Evolutionary conservation across 2,113 vertebrate genomes (phyloP), one percentile per base, ranked within the genome.

Genomic region (Eolophus roseicapilla): DNA sequence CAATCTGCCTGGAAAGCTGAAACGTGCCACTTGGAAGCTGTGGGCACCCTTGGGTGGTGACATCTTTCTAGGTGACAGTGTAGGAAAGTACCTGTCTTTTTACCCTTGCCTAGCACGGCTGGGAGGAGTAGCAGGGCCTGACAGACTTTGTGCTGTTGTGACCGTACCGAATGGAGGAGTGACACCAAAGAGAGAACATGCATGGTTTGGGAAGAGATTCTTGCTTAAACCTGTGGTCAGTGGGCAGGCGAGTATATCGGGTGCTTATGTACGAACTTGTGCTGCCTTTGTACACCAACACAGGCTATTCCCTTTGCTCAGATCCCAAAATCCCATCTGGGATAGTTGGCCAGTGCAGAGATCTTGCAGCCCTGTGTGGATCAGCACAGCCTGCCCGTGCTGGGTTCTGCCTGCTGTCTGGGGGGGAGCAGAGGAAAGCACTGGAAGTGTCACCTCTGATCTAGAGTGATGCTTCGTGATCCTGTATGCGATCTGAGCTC

Each of bases 1-100:
- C 80, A 16, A 5, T 74, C 44, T 33, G 10, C 68, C 67, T 59
- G 76, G 63, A 14, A 46, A 90, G 78, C 71, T 17, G 79, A 65
- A 77, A 6, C 13, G 13, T 23, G 23, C 39, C 19, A 11, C 31
- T 79, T 25, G 2, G 64, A 20, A 63, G 53, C 43, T 39, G 59
- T 68, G 78, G 67, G 84, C 87, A 59, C 76, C 53, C 73, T 77
- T 28, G 71, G 44, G 28, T 69, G 71, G 57, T 63, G 69, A 18
- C 64, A 17, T 74, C 85, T 29, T 46, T 35, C 60, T 92, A 74
- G 76, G 88, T 90, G 90, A 46, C 85, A 50, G 24, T 41, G 2
- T 16, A 92, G 96, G 95, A 95, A 97, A 92, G 95, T 84, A 50
- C 95, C 92, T 92, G 13, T 39, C 52, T 91, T 86, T 92, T 82